Evolutionary conservation across 2,113 vertebrate genomes (phyloP).

Genomic region (Sprattus sprattus): DNA sequence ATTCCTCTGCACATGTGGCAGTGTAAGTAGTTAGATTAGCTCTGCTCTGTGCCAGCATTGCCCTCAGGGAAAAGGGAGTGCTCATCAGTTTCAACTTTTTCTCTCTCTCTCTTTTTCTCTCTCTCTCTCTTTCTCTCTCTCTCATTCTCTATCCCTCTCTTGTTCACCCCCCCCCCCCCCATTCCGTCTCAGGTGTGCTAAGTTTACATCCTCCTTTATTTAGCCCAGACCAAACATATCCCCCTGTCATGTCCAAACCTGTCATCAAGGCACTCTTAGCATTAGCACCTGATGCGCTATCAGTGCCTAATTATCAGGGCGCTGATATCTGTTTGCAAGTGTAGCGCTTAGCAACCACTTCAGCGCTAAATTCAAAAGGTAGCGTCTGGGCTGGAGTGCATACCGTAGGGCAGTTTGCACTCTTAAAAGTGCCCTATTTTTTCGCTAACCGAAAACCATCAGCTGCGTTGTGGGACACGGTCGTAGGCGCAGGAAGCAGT

Average conservation of each 20-base stretch:
- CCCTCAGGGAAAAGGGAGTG: constrained; percentile 61
- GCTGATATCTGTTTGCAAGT: neutral
- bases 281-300: neutral
- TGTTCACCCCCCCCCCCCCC: neutral
- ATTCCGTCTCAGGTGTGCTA: neutral
- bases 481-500: neutral
- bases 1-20: constrained; percentile 46
- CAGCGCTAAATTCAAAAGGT: too few species aligned
- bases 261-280: neutral
- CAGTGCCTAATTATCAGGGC: neutral
- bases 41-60: constrained; percentile 63
- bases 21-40: constrained; percentile 55
- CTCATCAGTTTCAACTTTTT: constrained; percentile 38
- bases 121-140: neutral
- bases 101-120: neutral
- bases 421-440: neutral
- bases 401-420: neutral
- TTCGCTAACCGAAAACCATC: neutral
- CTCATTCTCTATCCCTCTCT: constrained; percentile 24
- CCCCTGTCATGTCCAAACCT: neutral
- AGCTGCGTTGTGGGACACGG: neutral
- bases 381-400: neutral
- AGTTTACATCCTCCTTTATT: neutral
- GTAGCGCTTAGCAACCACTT: neutral
- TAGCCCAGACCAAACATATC: neutral